Base-by-base conservation (phyloP, 2,113 vertebrate species). In the Odocoileus virginianus region DNA sequence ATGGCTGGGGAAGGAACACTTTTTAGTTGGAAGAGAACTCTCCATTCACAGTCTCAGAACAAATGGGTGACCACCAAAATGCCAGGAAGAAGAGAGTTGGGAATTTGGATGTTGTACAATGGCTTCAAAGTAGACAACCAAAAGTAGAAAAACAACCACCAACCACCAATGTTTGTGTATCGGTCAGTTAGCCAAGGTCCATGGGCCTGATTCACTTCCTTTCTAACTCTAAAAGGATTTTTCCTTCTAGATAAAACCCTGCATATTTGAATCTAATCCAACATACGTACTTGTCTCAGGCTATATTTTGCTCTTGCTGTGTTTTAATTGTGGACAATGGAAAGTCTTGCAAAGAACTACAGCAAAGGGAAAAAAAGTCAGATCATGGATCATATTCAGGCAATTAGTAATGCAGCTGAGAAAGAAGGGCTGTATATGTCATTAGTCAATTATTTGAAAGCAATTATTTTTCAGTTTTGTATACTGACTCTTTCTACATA, bases 211-310 rank as follows among this genome's bases (percentile, higher is more conserved):
- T 95, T 98, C 96, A 97, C 93, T 98, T 98, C 97, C 98, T 97
- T 60, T 97, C 93, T 96, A 91, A 89, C 89, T 97, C 97, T 64
- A 90, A 97, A 97, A 98, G 91, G 89, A 96, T 95, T 98, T 97
- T 98, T 95, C 93, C 96, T 97, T 91, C 89, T 96, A 97, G 98
- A 98, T 98, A 98, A 98, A 96, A 87, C 54, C 83, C 89, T 88
- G 95, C 95, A 96, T 97, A 95, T 64, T 98, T 98, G 96, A 97
- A 95, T 40, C 87, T 79, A 95, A 91, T 98, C 97, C 98, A 98
- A 71, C 55, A 85, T 87, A 95, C 9, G 55, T 91, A 67, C 94
- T 97, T 95, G 93, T 97, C 91, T 96, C 30, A 21, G 92, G 94
- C 94, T 87, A 82, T 95, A 97, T 97, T 98, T 98, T 95, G 82